phyloP scores from a whole-genome alignment of 2,113 vertebrate genomes.

The Platanista minor region DNA sequence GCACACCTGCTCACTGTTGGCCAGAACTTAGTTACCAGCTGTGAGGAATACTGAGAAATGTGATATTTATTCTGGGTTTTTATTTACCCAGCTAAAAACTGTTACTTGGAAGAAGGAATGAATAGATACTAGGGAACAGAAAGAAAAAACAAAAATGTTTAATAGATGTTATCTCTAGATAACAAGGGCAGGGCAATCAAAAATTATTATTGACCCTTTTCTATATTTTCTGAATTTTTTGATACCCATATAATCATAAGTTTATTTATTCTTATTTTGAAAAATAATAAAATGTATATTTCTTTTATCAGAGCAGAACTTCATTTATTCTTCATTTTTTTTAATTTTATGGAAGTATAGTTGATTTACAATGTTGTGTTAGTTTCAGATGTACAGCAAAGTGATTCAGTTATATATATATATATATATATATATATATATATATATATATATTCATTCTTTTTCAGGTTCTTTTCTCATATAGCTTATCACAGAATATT shows the following conservation, averaged over 20 bases:
- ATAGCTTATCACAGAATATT: too few relatives aligned
- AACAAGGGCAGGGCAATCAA: background rate
- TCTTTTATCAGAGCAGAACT: background rate
- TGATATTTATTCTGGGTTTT: background rate
- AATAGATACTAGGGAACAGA: background rate
- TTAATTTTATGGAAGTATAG: background rate
- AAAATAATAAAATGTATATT: background rate
- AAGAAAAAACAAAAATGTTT: background rate
- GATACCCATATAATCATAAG: background rate
- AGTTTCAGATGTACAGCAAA: too few relatives aligned
- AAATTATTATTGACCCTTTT: background rate
- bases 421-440: too few relatives aligned
- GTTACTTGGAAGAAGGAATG: background rate
- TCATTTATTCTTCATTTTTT: background rate
- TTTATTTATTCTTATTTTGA: background rate
- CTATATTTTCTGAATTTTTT: background rate
- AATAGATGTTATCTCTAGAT: background rate
- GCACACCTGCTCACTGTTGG: background rate
- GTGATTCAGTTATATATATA: too few relatives aligned
- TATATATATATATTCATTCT: too few relatives aligned
- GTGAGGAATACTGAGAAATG: background rate
- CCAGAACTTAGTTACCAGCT: background rate
- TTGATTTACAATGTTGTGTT: too few relatives aligned
- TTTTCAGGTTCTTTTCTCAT: too few relatives aligned
- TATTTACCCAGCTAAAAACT: background rate